Conservation (phyloP, 2,888 invertebrate species). For the Acheta domesticus region DNA sequence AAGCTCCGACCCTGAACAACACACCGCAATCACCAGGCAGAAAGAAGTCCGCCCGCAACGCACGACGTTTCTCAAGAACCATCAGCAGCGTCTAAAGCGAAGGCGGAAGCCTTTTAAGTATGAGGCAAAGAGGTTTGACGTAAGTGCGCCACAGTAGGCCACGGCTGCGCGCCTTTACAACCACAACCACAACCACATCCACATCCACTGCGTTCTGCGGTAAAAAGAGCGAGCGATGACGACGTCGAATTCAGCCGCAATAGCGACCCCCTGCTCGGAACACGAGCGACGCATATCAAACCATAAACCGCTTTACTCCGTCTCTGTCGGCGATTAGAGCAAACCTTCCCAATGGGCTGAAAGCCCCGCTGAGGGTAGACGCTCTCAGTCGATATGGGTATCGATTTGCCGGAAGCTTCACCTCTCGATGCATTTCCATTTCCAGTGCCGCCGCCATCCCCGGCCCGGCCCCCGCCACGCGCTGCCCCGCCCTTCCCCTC, state of each 20-base stretch:
- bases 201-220: not conserved
- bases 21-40: not conserved
- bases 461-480: not conserved
- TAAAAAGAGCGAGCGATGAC: not conserved
- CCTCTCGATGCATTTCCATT: conserved; percentile 10
- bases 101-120: not conserved
- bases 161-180: not conserved
- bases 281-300: conserved; percentile 18
- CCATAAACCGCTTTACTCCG: conserved; percentile 18
- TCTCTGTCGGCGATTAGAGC: conserved; percentile 18
- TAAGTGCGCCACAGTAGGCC: not conserved
- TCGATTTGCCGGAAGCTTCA: not conserved
- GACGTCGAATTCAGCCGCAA: not conserved
- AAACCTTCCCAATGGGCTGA: conserved; percentile 8
- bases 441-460: not conserved
- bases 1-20: not conserved
- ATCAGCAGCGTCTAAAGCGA: not conserved
- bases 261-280: not conserved
- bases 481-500: not conserved
- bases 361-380: conserved; percentile 1
- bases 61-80: not conserved
- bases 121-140: not conserved
- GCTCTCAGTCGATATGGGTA: conserved; percentile 11
- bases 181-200: not conserved
- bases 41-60: not conserved